phyloP scores from a whole-genome alignment of 2,797 vertebrate species.

The Hydrocynus forskahlii region DNA sequence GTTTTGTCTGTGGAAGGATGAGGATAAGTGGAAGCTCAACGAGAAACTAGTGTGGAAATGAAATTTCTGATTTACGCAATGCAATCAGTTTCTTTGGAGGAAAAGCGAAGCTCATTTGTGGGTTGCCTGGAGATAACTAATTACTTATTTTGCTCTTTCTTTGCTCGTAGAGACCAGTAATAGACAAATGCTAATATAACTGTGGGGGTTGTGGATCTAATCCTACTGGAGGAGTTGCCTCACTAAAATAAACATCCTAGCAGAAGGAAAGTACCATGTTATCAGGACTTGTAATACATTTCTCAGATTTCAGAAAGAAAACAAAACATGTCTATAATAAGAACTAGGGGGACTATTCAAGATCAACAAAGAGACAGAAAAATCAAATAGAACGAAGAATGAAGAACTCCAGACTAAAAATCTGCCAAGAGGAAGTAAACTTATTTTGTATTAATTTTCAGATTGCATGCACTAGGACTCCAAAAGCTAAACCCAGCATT shows the following conservation, averaged over 20 bases:
- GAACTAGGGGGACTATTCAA: not conserved
- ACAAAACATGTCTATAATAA: not conserved
- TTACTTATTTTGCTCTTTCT: conserved; percentile 46
- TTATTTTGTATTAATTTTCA: not conserved
- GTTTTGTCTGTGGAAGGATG: conserved; percentile 16
- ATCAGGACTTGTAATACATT: not conserved
- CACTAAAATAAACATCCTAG: not conserved
- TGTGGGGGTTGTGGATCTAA: not conserved
- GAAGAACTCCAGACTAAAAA: not conserved
- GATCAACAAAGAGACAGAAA: not conserved
- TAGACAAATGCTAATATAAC: conserved; percentile 15
- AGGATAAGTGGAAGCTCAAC: not conserved
- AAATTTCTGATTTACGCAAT: conserved; percentile 55
- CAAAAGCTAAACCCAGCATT: not conserved
- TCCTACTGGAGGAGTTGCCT: not conserved
- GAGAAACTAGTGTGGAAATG: conserved; percentile 50
- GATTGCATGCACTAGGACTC: not conserved
- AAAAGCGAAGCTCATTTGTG: conserved; percentile 43
- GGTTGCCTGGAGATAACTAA: conserved; percentile 46
- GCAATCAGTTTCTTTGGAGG: conserved; percentile 52
- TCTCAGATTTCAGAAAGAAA: not conserved
- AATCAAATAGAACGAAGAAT: not conserved
- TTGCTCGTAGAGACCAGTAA: conserved; percentile 28
- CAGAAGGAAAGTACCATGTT: not conserved
- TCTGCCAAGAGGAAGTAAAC: not conserved